Evolutionary conservation across 2,113 vertebrate genomes (phyloP), one percentile per base, ranked within the genome.

Genomic region (Tympanuchus pallidicinctus): DNA sequence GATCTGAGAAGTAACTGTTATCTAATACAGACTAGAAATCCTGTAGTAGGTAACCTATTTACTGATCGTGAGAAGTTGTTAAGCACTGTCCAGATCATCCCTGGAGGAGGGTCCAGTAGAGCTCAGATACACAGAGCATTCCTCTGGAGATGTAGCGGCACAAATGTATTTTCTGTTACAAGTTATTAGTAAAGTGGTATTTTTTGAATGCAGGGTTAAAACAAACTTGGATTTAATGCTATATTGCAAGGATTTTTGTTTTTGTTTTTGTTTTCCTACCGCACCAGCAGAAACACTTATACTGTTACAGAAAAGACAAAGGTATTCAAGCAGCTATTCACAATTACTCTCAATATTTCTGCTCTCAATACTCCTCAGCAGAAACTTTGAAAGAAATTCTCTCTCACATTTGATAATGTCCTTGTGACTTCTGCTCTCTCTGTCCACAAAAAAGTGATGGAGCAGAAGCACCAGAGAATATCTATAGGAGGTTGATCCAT

Each of bases 401-500:
- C 78, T 65, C 38, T 83, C 47, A 64, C 45, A 71, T 52, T 81
- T 92, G 81, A 75, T 42, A 84, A 90, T 24, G 86, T 25, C 67
- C 57, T 86, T 74, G n/a, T 92, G 61, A 84, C 48, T 94, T 61
- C 48, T 91, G 89, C n/a, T 85, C 57, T 79, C 63, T 76, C 32
- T 4, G 22, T 77, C 36, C 61, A 24, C 36, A 78, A 47, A 88
- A 92, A 57, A 42, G 24, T 65, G 71, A 89, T 54, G 63, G 57
- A 94, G 57, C 54, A 89, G 77, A 89, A 88, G 82, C 74, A 92
- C 86, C 83, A 82, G 54, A 94, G 65, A 76, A 38, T 36, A 90
- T 40, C 83, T 74, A 45, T 40, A 48, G 91, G 48, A 57, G 66
- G 38, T 6, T 90, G 63, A 93, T 93, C 90, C 54, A 85, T 73